A percentile compares a stretch with the other conserved stretches of the same genome.
Evolutionary conservation across 2,797 vertebrate genomes (phyloP).

Genomic region (Aeoliscus strigatus): DNA sequence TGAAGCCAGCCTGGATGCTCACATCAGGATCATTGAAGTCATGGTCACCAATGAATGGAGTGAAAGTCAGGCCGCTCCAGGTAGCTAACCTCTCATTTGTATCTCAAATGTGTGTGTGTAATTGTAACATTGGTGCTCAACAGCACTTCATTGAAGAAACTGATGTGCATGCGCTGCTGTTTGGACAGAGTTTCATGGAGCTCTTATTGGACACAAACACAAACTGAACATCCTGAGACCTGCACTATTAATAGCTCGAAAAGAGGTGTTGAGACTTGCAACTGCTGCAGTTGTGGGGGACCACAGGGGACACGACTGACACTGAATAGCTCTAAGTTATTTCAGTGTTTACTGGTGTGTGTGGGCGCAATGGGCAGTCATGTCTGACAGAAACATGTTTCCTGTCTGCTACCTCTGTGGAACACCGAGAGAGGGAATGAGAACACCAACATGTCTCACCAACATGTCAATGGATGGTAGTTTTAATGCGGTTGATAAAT

Average conservation of each 20-base stretch:
- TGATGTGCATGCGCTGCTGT: too few relatives aligned
- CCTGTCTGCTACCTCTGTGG: too few relatives aligned
- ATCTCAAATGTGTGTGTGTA: background rate
- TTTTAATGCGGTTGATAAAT: too few relatives aligned
- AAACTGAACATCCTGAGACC: conserved; percentile 9
- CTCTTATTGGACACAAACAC: conserved; percentile 7
- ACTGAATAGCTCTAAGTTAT: background rate
- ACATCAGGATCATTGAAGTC: conserved; percentile 87
- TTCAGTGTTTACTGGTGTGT: background rate
- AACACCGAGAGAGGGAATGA: too few relatives aligned
- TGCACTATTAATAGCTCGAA: conserved; percentile 41
- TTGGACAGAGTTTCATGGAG: background rate
- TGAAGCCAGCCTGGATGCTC: conserved; percentile 85
- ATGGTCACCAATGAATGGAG: conserved; percentile 91
- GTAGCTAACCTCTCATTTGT: conserved; percentile 59
- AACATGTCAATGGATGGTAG: too few relatives aligned
- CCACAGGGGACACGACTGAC: background rate
- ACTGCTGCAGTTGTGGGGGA: conserved; percentile 12
- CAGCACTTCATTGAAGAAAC: too few relatives aligned
- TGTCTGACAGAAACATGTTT: background rate
- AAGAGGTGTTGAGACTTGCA: conserved; percentile 26
- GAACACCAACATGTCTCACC: too few relatives aligned
- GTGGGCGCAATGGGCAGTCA: background rate
- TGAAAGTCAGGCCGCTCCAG: conserved; percentile 89
- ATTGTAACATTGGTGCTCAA: background rate